These are phyloP conservation scores for Scotopteryx bipunctaria DNA, from an alignment of 2,888 invertebrate genomes.

Conservation along the genomic window DNA sequence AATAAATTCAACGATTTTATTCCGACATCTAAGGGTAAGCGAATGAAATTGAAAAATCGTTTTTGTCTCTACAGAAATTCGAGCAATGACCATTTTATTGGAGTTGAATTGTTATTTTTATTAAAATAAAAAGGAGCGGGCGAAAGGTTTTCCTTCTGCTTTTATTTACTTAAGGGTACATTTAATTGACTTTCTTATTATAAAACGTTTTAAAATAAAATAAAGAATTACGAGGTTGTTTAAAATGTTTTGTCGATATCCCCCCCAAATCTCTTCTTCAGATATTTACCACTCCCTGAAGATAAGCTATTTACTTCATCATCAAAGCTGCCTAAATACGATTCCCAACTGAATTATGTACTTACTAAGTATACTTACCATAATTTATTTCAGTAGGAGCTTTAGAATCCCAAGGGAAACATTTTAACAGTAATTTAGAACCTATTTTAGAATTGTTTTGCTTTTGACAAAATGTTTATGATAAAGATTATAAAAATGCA, in stretches of 20 bases:
- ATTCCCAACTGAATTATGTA: constrained; percentile 18
- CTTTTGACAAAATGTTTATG: too few relatives aligned
- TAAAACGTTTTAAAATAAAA: too few relatives aligned
- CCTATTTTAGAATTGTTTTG: background rate
- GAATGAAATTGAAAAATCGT: constrained; percentile 8
- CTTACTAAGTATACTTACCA: too few relatives aligned
- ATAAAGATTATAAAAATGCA: too few relatives aligned
- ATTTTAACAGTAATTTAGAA: constrained; percentile 17
- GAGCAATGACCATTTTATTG: background rate
- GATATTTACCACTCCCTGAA: too few relatives aligned
- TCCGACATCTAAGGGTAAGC: constrained; percentile 1
- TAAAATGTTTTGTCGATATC: too few relatives aligned
- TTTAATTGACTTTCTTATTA: constrained; percentile 3
- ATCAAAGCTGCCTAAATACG: constrained; percentile 15
- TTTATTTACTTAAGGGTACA: background rate
- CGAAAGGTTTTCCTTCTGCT: background rate
- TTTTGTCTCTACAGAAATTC: background rate
- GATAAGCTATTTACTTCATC: too few relatives aligned
- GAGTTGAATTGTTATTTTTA: background rate
- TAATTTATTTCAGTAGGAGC: constrained; percentile 21
- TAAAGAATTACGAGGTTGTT: too few relatives aligned
- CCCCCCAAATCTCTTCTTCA: too few relatives aligned
- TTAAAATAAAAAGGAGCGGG: background rate
- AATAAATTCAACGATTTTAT: constrained; percentile 8
- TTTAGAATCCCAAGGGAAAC: constrained; percentile 15